Evolutionary conservation across 2,113 vertebrate genomes (phyloP).

Genomic region (Tupaia chinensis): DNA sequence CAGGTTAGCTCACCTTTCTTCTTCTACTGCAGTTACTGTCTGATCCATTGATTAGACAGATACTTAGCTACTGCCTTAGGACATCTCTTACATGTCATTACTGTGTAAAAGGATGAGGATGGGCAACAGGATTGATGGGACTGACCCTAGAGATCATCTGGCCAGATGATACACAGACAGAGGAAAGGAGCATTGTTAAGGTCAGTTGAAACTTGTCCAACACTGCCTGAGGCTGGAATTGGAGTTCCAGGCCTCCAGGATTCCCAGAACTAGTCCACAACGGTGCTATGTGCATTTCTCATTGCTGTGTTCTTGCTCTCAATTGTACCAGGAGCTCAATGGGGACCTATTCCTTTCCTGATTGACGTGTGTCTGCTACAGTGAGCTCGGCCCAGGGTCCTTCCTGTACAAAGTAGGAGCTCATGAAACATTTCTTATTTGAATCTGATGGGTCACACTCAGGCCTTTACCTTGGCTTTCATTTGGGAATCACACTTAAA

Average conservation of each 20-base stretch:
- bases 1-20: background rate
- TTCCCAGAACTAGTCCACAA: background rate
- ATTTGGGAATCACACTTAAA: slow-evolving; percentile 18
- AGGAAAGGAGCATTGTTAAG: background rate
- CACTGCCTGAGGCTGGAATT: background rate
- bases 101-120: background rate
- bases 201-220: background rate
- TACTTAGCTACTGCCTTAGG: background rate
- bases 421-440: slow-evolving; percentile 11
- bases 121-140: background rate
- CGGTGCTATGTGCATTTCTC: background rate
- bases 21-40: background rate
- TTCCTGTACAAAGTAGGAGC: background rate
- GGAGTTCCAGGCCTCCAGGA: background rate
- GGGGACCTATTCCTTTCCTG: background rate
- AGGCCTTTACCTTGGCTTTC: background rate
- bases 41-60: background rate
- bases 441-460: background rate
- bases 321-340: background rate
- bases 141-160: background rate
- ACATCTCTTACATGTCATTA: background rate
- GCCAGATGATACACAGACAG: background rate
- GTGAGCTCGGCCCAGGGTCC: background rate
- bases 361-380: background rate
- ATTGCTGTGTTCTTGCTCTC: background rate